Evolutionary conservation across 2,797 vertebrate species (phyloP), one percentile per base, ranked within the genome.

Genomic region (Platyrinchus mystaceus): DNA sequence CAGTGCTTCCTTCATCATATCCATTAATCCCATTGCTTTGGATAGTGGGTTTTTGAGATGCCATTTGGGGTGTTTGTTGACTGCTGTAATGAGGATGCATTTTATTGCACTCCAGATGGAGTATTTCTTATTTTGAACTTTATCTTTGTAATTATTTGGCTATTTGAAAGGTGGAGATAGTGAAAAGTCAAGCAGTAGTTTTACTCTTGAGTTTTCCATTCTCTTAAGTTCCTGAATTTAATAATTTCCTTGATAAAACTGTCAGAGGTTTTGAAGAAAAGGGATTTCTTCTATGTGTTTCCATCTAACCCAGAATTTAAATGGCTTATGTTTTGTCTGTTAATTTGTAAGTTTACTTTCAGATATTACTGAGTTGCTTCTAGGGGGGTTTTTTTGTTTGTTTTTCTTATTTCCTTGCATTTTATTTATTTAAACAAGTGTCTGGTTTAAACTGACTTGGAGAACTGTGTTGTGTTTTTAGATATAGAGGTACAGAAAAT

Each of bases 401-500:
- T 46, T 87, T 78, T 56, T 36, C n/a, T 81, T 58, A 10, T 44
- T 84, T 86, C 32, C 12, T 93, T 79, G 14, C 39, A n/a, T 4
- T 47, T 47, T 46, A 46, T 46, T 46, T 46, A 46, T 46, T 46
- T 46, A 22, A 46, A 46, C 44, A 46, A 46, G 44, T 39, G 12
- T 43, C 23, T 56, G 46, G 34, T 36, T 56, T 77, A 44, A 94
- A 52, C 56, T 96, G 70, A 93, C 75, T 81, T 94, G 27, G 78
- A 52, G 68, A 78, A 58, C 56, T 94, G 77, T 96, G 8, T 96
- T 96, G 43, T 96, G 28, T 96, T 98, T 97, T 79, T 97, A 99
- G 99, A 99, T 97, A 97, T 99, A 95, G 99, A 99, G 97, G 99
- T 99, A 63, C 99, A 99, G 97, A 99, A 99, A 96, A 99, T 99